Evolutionary conservation across 2,113 vertebrate genomes (phyloP).

Genomic region (mouse (Mus musculus)): DNA sequence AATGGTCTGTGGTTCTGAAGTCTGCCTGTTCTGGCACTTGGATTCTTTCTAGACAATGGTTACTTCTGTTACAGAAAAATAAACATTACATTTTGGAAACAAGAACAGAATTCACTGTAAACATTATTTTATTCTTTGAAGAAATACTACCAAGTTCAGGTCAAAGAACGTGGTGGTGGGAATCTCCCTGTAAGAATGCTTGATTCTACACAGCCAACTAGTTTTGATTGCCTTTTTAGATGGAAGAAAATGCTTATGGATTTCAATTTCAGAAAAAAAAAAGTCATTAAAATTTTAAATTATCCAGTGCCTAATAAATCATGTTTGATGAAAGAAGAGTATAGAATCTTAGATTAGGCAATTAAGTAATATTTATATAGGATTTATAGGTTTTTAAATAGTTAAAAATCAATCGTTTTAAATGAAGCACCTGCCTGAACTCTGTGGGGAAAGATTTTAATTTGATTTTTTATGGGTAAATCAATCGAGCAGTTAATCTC

Average conservation of each 20-base stretch:
- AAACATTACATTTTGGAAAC: background rate
- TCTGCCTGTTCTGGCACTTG: fast-evolving
- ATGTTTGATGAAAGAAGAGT: background rate
- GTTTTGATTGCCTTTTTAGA: slow-evolving; percentile 28
- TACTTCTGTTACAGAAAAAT: background rate
- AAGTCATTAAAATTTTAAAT: slow-evolving; percentile 43
- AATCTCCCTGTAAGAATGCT: background rate
- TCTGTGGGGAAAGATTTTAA: slow-evolving; percentile 41
- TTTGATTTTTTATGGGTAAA: slow-evolving; percentile 41
- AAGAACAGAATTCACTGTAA: background rate
- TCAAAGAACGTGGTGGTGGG: background rate
- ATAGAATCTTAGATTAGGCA: slow-evolving; percentile 36
- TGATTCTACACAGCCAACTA: background rate
- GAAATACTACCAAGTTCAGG: background rate
- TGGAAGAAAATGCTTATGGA: slow-evolving; percentile 3
- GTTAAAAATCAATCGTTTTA: slow-evolving; percentile 64
- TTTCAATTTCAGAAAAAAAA: slow-evolving; percentile 59
- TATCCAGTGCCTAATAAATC: slow-evolving; percentile 27
- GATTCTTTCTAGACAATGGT: background rate
- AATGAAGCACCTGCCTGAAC: slow-evolving; percentile 43
- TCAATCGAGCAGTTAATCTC: background rate
- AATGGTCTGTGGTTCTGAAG: background rate
- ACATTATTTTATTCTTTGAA: background rate
- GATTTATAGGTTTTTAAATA: slow-evolving; percentile 67
- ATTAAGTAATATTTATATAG: slow-evolving; percentile 48